These are phyloP conservation scores for Troides oblongomaculatus DNA, from an alignment of 2,888 invertebrate genomes.

Conservation along the genomic window DNA sequence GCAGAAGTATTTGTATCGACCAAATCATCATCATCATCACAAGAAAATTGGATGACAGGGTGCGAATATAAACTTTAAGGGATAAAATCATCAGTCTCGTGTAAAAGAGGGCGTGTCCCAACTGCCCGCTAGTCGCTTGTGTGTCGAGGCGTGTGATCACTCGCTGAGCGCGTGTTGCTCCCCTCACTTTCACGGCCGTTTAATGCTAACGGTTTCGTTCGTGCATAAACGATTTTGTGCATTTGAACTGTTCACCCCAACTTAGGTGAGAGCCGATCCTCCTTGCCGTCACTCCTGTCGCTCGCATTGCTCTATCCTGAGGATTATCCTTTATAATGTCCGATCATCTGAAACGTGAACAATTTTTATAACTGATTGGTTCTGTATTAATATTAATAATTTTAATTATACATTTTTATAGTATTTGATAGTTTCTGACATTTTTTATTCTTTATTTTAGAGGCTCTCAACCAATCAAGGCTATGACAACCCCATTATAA, in stretches of 20 bases:
- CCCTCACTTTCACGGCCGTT: constrained; percentile 50
- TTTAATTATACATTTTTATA: background rate
- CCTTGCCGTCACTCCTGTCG: no score
- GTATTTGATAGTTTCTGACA: background rate
- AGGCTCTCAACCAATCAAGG: no score
- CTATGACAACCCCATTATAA: no score
- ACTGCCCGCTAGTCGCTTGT: constrained; percentile 39
- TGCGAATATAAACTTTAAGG: background rate
- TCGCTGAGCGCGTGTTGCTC: constrained; percentile 44
- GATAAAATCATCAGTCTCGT: background rate
- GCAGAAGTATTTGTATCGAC: no score
- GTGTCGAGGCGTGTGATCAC: constrained; percentile 41
- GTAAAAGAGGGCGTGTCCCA: background rate
- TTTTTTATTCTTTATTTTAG: no score
- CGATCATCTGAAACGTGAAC: background rate
- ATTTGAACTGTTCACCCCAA: no score
- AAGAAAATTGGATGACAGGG: no score
- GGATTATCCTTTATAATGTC: background rate
- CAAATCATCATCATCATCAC: no score
- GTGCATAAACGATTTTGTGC: constrained; percentile 36
- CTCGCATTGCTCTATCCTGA: no score
- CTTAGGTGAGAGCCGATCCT: no score
- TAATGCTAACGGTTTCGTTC: constrained; percentile 18
- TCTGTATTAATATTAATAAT: background rate
- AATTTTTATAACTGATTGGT: background rate